Base-by-base conservation (phyloP, 53 echinoderm and acorn worm species). In the Glandiceps talaboti region DNA sequence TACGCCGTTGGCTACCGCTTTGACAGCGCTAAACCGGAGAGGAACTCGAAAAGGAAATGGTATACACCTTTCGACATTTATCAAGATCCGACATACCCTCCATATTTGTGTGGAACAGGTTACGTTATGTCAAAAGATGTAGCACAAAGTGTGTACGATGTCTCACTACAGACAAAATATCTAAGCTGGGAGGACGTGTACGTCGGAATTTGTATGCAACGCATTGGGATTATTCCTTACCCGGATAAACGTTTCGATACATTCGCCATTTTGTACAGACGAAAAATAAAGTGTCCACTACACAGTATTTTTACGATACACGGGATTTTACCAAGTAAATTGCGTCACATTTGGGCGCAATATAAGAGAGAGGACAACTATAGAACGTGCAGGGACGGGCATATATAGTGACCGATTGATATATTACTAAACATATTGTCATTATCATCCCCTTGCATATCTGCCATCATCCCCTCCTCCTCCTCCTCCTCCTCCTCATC, bases 61-160 rank as follows among this genome's bases (percentile, higher is more conserved):
- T 78, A 81, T 75, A 81, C 81, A 0, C 27, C 88, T 1, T 14
- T 72, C 1, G 80, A 88, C 26, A 30, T 74, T 0, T 88, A 88
- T 75, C 84, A 81, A 0, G 45, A 77, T 28, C 74, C 30, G 0
- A 77, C 74, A 6, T 88, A 81, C 30, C 88, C 88, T 75, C 88
- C 88, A 31, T 84, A 80, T 64, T 79, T 80, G 6, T 73, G 81
- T 1, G 84, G 88, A 10, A 76, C 79, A 29, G 88, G 84, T 14
- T 84, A 84, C 75, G 28, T 88, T 74, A 76, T 88, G 32, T 88
- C 88, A 25, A 81, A 76, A 6, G 88, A 88, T 77, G 80, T 88
- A n/a, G 73, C 88, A 28, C 31, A 29, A 0, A 73, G 74, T 32
- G 32, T 88, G 27, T 84, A 84, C 74, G 73, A 76, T 0, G 32